Evolutionary conservation across 1,140 invertebrate species (phyloP).

Genomic region (Scaptomyza graminum): DNA sequence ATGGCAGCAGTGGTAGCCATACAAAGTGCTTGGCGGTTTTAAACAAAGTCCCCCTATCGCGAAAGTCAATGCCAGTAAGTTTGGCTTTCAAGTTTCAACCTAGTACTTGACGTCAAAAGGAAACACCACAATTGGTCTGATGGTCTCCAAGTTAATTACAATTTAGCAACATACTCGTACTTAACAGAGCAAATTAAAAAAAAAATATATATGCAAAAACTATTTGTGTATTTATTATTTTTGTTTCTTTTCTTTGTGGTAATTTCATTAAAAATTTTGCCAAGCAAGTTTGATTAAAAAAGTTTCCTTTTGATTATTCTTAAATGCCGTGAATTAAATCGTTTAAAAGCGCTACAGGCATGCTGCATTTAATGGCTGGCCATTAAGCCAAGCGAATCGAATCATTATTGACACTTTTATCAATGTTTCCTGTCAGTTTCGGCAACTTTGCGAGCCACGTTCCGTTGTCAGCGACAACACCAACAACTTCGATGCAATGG

Average conservation of each 20-base stretch:
- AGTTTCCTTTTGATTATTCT: constrained; percentile 45
- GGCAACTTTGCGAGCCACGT: constrained; percentile 68
- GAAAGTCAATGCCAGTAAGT: constrained; percentile 57
- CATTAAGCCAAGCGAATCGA: constrained; percentile 53
- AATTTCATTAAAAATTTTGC: constrained; percentile 69
- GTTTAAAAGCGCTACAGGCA: constrained; percentile 17
- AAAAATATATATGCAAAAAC: constrained; percentile 6
- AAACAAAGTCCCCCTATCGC: constrained; percentile 46
- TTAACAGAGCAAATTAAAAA: background rate
- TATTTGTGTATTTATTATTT: constrained; percentile 23
- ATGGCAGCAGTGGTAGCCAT: constrained; percentile 44
- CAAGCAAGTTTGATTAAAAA: constrained; percentile 67
- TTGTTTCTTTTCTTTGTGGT: constrained; percentile 46
- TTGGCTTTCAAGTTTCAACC: constrained; percentile 62
- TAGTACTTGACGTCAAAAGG: constrained; percentile 57
- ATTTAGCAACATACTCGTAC: constrained; percentile 22
- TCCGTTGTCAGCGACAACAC: constrained; percentile 60
- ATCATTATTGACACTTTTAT: constrained; percentile 76
- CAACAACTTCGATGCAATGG: constrained; percentile 12
- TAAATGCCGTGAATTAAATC: constrained; percentile 44
- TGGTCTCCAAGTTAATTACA: constrained; percentile 56
- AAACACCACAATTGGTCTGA: constrained; percentile 74
- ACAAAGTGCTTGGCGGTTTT: constrained; percentile 62
- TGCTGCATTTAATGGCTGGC: constrained; percentile 54
- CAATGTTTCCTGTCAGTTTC: constrained; percentile 76